Conservation (phyloP, 1,140 invertebrate species). For the Agrilus planipennis region DNA sequence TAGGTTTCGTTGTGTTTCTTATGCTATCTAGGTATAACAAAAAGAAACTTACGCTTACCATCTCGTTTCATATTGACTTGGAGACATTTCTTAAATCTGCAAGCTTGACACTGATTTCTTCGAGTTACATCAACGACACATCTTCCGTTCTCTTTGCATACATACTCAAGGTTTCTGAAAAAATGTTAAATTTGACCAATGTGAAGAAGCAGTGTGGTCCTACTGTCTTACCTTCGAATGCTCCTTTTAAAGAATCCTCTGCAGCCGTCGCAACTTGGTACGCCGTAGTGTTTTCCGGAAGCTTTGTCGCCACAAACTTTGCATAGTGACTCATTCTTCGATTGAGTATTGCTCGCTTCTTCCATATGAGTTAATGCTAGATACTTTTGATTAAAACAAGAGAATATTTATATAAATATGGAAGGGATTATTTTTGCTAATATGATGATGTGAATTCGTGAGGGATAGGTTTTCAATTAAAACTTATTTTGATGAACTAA, state of each 20-base stretch:
- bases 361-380: too few relatives aligned
- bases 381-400: too few relatives aligned
- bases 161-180: constrained; percentile 74
- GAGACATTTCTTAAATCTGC: constrained; percentile 85
- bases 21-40: too few relatives aligned
- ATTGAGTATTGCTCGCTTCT: constrained; percentile 13
- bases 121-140: constrained; percentile 87
- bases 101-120: constrained; percentile 91
- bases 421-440: too few relatives aligned
- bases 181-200: neutral
- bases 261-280: constrained; percentile 82
- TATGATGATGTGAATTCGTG: too few relatives aligned
- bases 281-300: constrained; percentile 86
- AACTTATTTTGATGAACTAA: too few relatives aligned
- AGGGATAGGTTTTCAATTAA: too few relatives aligned
- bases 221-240: constrained; percentile 54
- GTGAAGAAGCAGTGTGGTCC: neutral
- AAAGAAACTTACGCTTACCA: too few relatives aligned
- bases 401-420: too few relatives aligned
- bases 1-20: too few relatives aligned
- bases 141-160: constrained; percentile 81
- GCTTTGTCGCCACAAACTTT: constrained; percentile 79
- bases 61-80: constrained; percentile 91
- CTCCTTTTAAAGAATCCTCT: constrained; percentile 87
- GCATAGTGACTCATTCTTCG: constrained; percentile 25